Percentiles rank a stretch among this genome's conserved stretches.
Evolutionary conservation across 2,797 vertebrate species (phyloP).

Genomic region (Simalia tracyae): DNA sequence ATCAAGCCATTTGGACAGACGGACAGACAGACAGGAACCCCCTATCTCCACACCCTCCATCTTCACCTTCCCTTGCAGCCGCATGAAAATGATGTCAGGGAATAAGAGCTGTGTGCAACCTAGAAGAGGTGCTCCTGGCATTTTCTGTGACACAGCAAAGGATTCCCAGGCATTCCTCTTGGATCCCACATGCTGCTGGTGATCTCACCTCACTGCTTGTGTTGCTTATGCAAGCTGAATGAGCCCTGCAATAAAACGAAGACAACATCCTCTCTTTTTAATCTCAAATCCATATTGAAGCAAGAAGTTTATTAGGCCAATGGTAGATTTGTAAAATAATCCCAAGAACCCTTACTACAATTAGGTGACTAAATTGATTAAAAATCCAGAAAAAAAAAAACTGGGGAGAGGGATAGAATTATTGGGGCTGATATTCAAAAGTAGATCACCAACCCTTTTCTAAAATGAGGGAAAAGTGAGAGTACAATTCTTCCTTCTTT

Average conservation of each 20-base stretch:
- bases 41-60: background rate
- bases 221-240: background rate
- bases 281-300: background rate
- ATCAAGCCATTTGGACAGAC: background rate
- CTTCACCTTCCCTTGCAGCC: too few relatives aligned
- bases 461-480: background rate
- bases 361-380: background rate
- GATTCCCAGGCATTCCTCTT: background rate
- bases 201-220: background rate
- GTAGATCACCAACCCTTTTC: background rate
- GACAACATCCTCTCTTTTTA: background rate
- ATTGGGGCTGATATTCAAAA: background rate
- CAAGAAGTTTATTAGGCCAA: background rate
- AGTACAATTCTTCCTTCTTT: background rate
- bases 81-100: background rate
- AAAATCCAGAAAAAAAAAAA: background rate
- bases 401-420: background rate
- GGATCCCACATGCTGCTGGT: background rate
- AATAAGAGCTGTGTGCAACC: background rate
- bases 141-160: background rate
- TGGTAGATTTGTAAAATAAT: background rate
- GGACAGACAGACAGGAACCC: background rate
- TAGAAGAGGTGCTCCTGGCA: too few relatives aligned
- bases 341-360: background rate
- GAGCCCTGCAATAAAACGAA: background rate